Evolutionary conservation across 2,113 vertebrate species (phyloP), one percentile per base, ranked within the genome.

Genomic region (Lipophrys pholis): DNA sequence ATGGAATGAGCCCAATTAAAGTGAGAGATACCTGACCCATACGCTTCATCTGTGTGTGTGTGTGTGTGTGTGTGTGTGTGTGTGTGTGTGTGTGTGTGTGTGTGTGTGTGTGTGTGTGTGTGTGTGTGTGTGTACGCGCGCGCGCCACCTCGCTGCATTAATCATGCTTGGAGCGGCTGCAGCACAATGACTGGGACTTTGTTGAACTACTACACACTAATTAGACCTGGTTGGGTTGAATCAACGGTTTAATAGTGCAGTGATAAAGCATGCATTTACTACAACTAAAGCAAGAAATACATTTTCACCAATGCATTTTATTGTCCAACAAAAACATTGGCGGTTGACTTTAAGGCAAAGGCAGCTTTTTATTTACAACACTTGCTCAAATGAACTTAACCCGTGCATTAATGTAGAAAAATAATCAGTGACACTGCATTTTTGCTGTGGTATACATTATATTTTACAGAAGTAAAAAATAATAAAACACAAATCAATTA

Each of bases 391-490:
- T 77, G 14, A 71, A 75, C 30, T 5, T 42, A 69, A 76, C 69
- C 50, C 82, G 87, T 91, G 81, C 86, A 80, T 42, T 62, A 76
- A 81, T 77, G 35, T 85, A 87, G 73, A 87, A 90, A 84, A 90
- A 88, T 84, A 90, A 89, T 61, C 66, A 35, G 21, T 58, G 70
- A 85, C 65, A 81, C 75, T 76, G 42, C 76, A 80, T 38, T 69
- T 79, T 84, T 89, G 79, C 81, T 75, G 75, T 79, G 79, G 54
- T 76, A 86, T 58, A 80, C 59, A 69, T 71, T 83, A 76, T 90
- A 83, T 87, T 87, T 80, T 75, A 88, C 76, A 81, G 55, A 54
- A 58, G 62, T 80, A 86, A 82, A 82, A 85, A 86, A 82, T 35
- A 80, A 87, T 52, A 40, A 69, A 59, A 76, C 66, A 71, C 45